These are phyloP conservation scores for Nothobranchius kuhntae DNA, from an alignment of 2,113 vertebrate genomes.

Conservation along the genomic window DNA sequence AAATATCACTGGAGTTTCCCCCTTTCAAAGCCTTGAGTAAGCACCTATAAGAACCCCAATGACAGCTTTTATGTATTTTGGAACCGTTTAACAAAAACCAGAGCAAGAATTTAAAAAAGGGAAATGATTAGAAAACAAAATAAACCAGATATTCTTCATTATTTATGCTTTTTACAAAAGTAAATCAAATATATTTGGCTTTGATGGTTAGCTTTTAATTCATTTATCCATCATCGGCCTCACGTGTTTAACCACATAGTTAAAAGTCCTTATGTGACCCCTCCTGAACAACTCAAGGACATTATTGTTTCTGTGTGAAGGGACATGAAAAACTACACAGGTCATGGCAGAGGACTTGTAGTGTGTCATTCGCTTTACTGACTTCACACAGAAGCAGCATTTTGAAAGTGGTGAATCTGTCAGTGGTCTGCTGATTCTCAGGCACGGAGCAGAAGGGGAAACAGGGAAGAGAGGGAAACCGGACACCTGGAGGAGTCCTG, in stretches of 20 bases:
- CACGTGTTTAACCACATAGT: neutral
- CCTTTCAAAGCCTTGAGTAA: too few species aligned
- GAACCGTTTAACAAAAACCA: too few species aligned
- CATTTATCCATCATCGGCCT: too few species aligned
- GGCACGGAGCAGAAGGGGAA: slow-evolving; percentile 9
- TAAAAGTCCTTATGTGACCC: neutral
- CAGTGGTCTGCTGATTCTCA: slow-evolving; percentile 23
- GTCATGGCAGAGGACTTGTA: neutral
- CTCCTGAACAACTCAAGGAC: neutral
- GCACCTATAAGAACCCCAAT: too few species aligned
- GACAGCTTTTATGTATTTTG: too few species aligned
- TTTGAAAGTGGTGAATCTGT: slow-evolving; percentile 19
- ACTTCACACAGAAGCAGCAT: neutral
- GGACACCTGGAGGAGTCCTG: slow-evolving; percentile 75
- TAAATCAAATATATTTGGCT: too few species aligned
- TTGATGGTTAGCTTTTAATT: too few species aligned
- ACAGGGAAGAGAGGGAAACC: slow-evolving; percentile 16
- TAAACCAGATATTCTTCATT: too few species aligned
- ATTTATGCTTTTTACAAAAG: too few species aligned
- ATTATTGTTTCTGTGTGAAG: neutral
- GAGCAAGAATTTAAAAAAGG: too few species aligned
- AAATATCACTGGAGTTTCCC: too few species aligned
- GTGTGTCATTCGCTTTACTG: neutral
- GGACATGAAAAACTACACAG: neutral
- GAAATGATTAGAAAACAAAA: too few species aligned